Percentiles rank a stretch among this genome's conserved stretches.
phyloP scores from a whole-genome alignment of 2,888 invertebrate species.

The Pseudanteris insignis region DNA sequence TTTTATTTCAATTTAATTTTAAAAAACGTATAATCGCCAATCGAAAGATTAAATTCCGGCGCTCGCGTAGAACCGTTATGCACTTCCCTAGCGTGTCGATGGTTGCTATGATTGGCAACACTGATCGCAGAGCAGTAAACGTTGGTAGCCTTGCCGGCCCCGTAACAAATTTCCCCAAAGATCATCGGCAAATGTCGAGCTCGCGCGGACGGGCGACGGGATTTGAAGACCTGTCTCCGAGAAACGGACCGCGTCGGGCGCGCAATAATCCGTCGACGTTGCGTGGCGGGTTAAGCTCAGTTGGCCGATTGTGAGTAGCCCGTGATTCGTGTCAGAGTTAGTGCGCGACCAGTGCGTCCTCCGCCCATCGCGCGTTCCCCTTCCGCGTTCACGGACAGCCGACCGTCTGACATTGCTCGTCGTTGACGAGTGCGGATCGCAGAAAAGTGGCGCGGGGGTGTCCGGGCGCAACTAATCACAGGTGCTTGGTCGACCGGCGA shows the following conservation, averaged over 20 bases:
- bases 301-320: not conserved
- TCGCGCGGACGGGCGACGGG: conserved; percentile 42
- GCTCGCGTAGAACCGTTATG: too few species aligned
- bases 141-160: conserved; percentile 38
- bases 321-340: not conserved
- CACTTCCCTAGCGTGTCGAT: too few species aligned
- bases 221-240: conserved; percentile 37
- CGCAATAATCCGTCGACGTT: conserved; percentile 12
- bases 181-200: conserved; percentile 40
- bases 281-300: conserved; percentile 6
- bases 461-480: not conserved
- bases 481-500: too few species aligned
- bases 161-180: conserved; percentile 31
- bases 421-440: not conserved
- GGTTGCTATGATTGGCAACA: too few species aligned
- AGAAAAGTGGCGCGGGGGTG: not conserved
- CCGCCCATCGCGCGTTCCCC: conserved; percentile 19
- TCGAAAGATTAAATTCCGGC: too few species aligned
- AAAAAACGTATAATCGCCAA: too few species aligned
- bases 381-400: conserved; percentile 1
- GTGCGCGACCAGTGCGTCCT: conserved; percentile 4
- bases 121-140: not conserved
- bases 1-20: too few species aligned
- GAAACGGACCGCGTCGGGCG: conserved; percentile 28
- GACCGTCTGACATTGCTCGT: not conserved